These are phyloP conservation scores for Mellilla xanthometata DNA, from an alignment of 2,888 invertebrate species.

Conservation along the genomic window DNA sequence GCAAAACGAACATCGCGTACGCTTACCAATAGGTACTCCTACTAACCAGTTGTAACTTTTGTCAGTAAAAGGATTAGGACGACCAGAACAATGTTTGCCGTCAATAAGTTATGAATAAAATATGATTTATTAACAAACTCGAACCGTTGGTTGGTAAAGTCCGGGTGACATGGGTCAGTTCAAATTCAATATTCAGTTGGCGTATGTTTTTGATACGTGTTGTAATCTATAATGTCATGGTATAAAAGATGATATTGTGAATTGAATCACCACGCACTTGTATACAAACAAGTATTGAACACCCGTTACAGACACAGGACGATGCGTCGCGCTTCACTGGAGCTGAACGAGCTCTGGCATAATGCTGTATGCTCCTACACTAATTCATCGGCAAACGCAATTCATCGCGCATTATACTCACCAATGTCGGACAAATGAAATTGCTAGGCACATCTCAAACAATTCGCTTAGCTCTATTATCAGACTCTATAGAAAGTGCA, in stretches of 20 bases:
- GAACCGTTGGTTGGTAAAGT: conserved; percentile 7
- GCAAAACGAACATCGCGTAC: too few species aligned
- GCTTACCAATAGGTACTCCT: too few species aligned
- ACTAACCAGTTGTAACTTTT: too few species aligned
- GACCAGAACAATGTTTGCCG: conserved; percentile 5
- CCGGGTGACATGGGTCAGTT: conserved; percentile 2
- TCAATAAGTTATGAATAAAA: conserved; percentile 5
- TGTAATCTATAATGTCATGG: too few species aligned
- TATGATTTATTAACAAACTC: conserved; percentile 19
- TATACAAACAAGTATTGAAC: conserved; percentile 51
- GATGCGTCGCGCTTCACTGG: conserved; percentile 71
- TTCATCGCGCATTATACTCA: conserved; percentile 8
- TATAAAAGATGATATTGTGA: not conserved
- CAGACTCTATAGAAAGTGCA: conserved; percentile 60
- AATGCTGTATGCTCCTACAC: conserved; percentile 37
- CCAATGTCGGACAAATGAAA: conserved; percentile 31
- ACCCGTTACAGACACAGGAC: conserved; percentile 72
- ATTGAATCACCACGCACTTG: conserved; percentile 1
- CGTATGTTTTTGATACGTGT: too few species aligned
- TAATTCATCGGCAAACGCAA: conserved; percentile 31
- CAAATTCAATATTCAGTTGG: not conserved
- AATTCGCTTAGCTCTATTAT: conserved; percentile 46
- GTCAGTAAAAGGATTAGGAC: too few species aligned
- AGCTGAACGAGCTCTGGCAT: conserved; percentile 69
- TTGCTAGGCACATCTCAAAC: conserved; percentile 49